phyloP scores from a whole-genome alignment of 1,140 invertebrate genomes.

The Lanistes nyassanus region DNA sequence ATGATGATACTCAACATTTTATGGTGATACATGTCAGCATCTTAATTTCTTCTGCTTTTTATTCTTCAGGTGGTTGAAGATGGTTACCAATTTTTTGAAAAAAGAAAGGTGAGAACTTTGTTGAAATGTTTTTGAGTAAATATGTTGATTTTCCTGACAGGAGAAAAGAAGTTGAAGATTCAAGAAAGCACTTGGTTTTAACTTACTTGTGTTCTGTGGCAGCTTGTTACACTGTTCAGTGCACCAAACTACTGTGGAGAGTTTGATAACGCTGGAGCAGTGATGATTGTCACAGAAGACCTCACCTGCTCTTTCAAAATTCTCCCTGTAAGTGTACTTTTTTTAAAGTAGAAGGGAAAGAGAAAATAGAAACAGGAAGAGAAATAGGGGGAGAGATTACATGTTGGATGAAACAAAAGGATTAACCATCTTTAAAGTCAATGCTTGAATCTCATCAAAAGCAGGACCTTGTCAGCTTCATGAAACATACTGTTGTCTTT shows the following conservation, averaged over 20 bases:
- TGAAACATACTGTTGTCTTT: too few species aligned
- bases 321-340: constrained; percentile 50
- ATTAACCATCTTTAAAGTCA: too few species aligned
- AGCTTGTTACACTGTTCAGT: constrained; percentile 66
- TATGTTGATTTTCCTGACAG: not conserved
- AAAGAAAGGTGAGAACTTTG: constrained; percentile 56
- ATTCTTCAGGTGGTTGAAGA: constrained; percentile 79
- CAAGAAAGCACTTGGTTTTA: constrained; percentile 1
- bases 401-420: too few species aligned
- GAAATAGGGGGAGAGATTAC: too few species aligned
- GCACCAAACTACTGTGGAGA: constrained; percentile 85
- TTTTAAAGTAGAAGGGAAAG: constrained; percentile 8
- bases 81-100: constrained; percentile 67
- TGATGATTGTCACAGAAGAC: constrained; percentile 88
- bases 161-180: not conserved
- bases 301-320: constrained; percentile 79
- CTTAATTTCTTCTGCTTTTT: too few species aligned
- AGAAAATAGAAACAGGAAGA: too few species aligned
- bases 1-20: too few species aligned
- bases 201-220: constrained; percentile 4
- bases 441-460: too few species aligned
- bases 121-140: constrained; percentile 5
- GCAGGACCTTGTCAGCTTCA: too few species aligned
- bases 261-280: constrained; percentile 84
- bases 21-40: too few species aligned